Percentiles rank a stretch among this genome's conserved stretches.
Evolutionary conservation across 1,140 invertebrate genomes (phyloP).

Genomic region (Phthorimaea operculella): DNA sequence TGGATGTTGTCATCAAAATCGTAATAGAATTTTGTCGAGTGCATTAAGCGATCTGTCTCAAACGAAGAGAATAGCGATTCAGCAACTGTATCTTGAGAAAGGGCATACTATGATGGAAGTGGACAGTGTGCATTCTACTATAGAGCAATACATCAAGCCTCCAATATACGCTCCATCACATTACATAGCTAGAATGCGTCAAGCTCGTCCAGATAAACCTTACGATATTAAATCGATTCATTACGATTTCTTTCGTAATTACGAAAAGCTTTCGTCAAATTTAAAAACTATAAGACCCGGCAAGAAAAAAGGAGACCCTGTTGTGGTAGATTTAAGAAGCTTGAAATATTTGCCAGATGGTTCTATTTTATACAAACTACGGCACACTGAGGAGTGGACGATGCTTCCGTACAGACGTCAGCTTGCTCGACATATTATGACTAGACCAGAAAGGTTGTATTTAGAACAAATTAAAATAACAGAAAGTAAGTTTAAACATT

Average conservation of each 20-base stretch:
- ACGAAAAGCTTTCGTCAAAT: slow-evolving; percentile 5
- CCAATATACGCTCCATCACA: slow-evolving; percentile 18
- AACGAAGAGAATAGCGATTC: slow-evolving; percentile 27
- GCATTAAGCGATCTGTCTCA: slow-evolving; percentile 28
- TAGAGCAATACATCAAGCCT: slow-evolving; percentile 20
- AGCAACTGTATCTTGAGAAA: slow-evolving; percentile 17
- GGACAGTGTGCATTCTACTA: slow-evolving; percentile 32
- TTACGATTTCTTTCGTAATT: slow-evolving; percentile 7
- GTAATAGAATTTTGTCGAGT: slow-evolving; percentile 16
- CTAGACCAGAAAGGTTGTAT: background rate
- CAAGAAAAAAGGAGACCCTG: too few species aligned
- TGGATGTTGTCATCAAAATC: slow-evolving; percentile 5
- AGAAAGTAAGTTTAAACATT: slow-evolving; percentile 7
- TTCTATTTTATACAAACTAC: background rate
- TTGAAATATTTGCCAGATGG: slow-evolving; percentile 3
- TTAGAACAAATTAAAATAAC: slow-evolving; percentile 3
- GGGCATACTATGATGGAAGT: slow-evolving; percentile 46
- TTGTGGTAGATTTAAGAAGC: background rate
- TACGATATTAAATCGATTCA: slow-evolving; percentile 13
- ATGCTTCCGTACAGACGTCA: slow-evolving; percentile 1
- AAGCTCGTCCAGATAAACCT: slow-evolving; percentile 13
- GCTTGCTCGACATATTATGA: background rate
- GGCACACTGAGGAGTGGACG: slow-evolving; percentile 6
- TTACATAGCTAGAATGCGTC: slow-evolving; percentile 18
- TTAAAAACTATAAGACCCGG: background rate